Percentiles rank a stretch among this genome's conserved stretches.
phyloP scores from a whole-genome alignment of 2,797 vertebrate genomes.

The Tamandua tetradactyla region DNA sequence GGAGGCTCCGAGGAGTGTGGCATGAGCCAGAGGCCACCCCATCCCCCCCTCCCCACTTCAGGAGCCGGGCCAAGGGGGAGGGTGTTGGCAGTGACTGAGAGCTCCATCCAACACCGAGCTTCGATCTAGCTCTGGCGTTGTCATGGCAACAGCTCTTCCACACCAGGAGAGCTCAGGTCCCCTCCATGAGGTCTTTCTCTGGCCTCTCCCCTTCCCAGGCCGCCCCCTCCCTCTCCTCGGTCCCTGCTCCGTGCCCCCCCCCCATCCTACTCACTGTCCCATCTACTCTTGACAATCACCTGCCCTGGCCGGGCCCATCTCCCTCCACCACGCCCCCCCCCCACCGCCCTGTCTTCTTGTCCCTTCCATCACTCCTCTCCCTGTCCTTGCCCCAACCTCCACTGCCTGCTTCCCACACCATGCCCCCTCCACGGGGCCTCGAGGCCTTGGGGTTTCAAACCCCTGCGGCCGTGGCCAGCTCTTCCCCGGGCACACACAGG shows the following conservation, averaged over 20 bases:
- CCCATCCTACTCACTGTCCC: background rate
- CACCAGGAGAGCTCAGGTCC: constrained; percentile 60
- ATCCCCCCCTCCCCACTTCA: background rate
- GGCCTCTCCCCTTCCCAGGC: background rate
- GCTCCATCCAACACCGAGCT: constrained; percentile 68
- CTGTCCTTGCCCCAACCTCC: background rate
- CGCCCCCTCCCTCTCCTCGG: background rate
- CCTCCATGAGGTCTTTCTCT: background rate
- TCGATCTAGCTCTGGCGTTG: constrained; percentile 74
- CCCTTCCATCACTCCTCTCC: background rate
- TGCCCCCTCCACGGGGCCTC: background rate
- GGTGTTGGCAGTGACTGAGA: constrained; percentile 44
- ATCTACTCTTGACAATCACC: background rate
- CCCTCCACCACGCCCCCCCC: too few species aligned
- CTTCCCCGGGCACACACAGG: background rate
- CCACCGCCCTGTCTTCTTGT: accelerated
- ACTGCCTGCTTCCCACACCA: background rate
- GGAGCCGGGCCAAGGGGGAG: background rate
- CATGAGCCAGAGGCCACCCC: background rate
- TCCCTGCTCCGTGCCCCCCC: background rate
- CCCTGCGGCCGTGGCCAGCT: background rate
- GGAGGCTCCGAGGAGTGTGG: background rate
- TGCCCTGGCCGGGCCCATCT: accelerated
- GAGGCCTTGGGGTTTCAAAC: background rate
- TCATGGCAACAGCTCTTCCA: constrained; percentile 77